These are phyloP conservation scores for Synanthedon formicaeformis DNA, from an alignment of 2,888 invertebrate species.

Conservation along the genomic window DNA sequence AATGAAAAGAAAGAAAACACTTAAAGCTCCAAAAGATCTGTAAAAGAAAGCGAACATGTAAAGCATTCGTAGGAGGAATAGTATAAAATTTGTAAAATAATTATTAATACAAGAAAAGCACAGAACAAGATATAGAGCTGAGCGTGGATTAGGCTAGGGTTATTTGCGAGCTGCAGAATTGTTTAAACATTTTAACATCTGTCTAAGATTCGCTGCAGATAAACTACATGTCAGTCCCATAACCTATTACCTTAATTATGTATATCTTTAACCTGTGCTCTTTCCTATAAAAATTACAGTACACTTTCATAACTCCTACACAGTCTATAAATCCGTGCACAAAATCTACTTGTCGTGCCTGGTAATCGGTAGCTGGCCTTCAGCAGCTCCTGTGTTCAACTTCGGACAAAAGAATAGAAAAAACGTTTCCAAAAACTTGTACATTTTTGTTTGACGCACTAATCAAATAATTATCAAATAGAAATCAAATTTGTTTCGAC, in stretches of 20 bases:
- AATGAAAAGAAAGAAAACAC: constrained; percentile 5
- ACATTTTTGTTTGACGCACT: no score
- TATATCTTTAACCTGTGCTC: constrained; percentile 34
- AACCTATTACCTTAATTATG: constrained; percentile 20
- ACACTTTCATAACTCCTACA: constrained; percentile 23
- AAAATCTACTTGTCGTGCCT: constrained; percentile 39
- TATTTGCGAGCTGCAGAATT: constrained; percentile 60
- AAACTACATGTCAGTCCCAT: constrained; percentile 34
- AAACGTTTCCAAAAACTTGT: not conserved
- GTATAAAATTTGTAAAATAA: constrained; percentile 12
- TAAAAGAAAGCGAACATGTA: constrained; percentile 27
- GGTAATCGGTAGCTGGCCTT: constrained; percentile 58
- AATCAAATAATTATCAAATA: no score
- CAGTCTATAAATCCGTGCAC: constrained; percentile 45
- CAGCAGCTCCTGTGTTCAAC: constrained; percentile 58
- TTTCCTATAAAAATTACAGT: constrained; percentile 22
- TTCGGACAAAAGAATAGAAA: constrained; percentile 23
- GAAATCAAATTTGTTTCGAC: no score
- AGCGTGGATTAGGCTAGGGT: constrained; percentile 65
- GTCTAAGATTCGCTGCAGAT: constrained; percentile 33
- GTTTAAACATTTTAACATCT: constrained; percentile 15
- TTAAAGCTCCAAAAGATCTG: constrained; percentile 29
- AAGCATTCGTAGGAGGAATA: constrained; percentile 23
- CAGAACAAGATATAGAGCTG: constrained; percentile 57
- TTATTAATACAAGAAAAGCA: constrained; percentile 50